Conservation (phyloP, 2,888 invertebrate species). For the Drosophila neoperkinsi region DNA sequence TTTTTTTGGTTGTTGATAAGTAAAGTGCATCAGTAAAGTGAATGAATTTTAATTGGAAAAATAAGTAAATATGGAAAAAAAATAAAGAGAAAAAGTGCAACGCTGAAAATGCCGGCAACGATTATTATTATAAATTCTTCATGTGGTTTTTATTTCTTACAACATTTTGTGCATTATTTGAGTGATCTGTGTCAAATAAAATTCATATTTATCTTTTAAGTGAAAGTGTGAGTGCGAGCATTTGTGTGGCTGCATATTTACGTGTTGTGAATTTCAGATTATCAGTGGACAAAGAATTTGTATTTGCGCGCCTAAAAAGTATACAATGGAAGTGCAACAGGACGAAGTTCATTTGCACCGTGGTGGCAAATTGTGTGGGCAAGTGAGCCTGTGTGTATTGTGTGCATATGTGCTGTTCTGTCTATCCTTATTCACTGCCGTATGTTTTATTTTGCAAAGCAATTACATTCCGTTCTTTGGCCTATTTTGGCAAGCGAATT, state of each 20-base stretch:
- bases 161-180: neutral
- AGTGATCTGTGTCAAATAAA: neutral
- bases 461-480: neutral
- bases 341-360: constrained; percentile 3
- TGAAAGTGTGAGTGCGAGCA: neutral
- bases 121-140: neutral
- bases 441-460: neutral
- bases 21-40: constrained; percentile 45
- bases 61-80: neutral
- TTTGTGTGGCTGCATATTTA: neutral
- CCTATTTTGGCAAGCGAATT: neutral
- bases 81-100: neutral
- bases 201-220: neutral
- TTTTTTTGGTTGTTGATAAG: constrained; percentile 20
- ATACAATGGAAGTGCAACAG: constrained; percentile 22
- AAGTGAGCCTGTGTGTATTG: neutral
- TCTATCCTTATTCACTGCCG: neutral
- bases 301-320: constrained; percentile 41
- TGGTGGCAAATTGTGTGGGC: neutral
- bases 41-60: constrained; percentile 35
- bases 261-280: constrained; percentile 19
- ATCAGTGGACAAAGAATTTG: neutral
- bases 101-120: neutral
- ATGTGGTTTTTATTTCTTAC: neutral
- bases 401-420: neutral